phyloP scores from a whole-genome alignment of 2,888 invertebrate genomes.

The Galeruca laticollis region DNA sequence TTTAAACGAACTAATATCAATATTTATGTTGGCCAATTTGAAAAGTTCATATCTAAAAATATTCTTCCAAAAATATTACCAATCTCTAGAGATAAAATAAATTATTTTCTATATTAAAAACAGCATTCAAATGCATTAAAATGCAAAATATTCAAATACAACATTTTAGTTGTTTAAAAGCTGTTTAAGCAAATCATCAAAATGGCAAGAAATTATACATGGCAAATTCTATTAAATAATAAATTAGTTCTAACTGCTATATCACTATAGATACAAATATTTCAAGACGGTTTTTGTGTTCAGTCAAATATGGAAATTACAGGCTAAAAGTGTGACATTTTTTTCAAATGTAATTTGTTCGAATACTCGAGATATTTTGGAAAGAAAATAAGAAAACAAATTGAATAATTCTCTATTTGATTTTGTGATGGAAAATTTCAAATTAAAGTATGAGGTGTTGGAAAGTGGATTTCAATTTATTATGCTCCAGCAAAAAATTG shows the following conservation, averaged over 20 bases:
- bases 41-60: neutral
- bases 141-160: neutral
- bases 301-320: no score
- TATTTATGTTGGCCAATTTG: neutral
- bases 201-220: conserved; percentile 2
- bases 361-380: no score
- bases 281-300: neutral
- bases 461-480: neutral
- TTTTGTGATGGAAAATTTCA: no score
- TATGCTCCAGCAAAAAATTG: neutral
- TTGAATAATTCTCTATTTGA: no score
- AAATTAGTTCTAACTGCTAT: conserved; percentile 4
- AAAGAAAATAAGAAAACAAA: no score
- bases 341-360: neutral
- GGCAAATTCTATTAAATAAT: conserved; percentile 3
- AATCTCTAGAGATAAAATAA: neutral
- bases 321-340: neutral
- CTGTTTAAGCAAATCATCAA: neutral
- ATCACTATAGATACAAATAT: neutral
- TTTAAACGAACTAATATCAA: neutral
- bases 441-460: no score
- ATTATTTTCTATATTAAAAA: neutral
- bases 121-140: neutral
- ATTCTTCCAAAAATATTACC: neutral
- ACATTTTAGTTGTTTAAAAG: neutral